These are phyloP conservation scores for Germaria angustata DNA, from an alignment of 2,888 invertebrate species.

Conservation along the genomic window DNA sequence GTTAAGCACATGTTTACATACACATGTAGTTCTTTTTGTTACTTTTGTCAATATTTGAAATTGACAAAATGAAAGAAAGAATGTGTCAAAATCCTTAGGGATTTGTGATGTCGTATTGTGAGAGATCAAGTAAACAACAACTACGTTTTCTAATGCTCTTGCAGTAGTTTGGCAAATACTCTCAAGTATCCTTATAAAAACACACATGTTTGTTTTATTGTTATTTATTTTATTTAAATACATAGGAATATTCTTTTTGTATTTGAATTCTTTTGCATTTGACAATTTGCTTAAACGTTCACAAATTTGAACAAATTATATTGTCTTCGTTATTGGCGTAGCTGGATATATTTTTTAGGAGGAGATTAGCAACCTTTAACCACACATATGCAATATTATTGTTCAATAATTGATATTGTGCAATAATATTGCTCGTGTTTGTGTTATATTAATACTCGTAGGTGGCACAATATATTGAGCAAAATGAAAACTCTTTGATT, in stretches of 20 bases:
- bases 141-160: neutral
- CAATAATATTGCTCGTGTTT: no score
- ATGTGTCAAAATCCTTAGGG: slow-evolving; percentile 55
- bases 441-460: no score
- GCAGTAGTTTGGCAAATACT: neutral
- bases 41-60: slow-evolving; percentile 13
- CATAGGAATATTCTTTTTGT: slow-evolving; percentile 22
- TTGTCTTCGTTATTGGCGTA: no score
- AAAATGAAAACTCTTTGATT: no score
- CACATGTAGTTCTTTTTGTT: neutral
- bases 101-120: slow-evolving; percentile 42
- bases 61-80: slow-evolving; percentile 28
- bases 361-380: no score
- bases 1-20: neutral
- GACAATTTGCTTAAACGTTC: slow-evolving; percentile 36
- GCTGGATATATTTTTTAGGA: no score
- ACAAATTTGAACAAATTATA: slow-evolving; percentile 21
- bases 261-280: slow-evolving; percentile 11
- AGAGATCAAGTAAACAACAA: slow-evolving; percentile 43
- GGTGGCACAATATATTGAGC: no score
- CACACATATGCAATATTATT: no score
- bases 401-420: no score
- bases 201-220: slow-evolving; percentile 8
- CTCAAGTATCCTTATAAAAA: neutral
- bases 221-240: neutral